These are phyloP conservation scores for Harpagoxenus sublaevis DNA, from an alignment of 2,888 invertebrate genomes.

Conservation along the genomic window DNA sequence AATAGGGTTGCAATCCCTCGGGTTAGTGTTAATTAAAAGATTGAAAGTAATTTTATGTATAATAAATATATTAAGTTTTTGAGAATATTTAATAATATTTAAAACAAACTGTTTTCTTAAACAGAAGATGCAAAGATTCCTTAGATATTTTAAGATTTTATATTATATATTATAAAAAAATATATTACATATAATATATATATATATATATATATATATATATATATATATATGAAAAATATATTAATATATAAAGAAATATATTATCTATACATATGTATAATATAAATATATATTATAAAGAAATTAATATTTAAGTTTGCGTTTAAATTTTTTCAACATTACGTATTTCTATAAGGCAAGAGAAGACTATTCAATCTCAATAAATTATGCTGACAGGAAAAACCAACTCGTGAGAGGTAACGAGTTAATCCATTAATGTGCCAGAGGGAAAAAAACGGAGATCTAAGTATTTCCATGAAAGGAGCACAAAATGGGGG, in stretches of 20 bases:
- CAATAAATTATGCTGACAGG: constrained; percentile 6
- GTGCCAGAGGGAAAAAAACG: background rate
- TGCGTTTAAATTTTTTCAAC: background rate
- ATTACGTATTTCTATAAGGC: background rate
- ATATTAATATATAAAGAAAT: too few relatives aligned
- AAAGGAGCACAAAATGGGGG: background rate
- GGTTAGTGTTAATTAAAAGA: constrained; percentile 13
- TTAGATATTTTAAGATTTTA: background rate
- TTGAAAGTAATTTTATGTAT: background rate
- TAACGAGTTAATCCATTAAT: constrained; percentile 25
- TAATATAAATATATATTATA: too few relatives aligned
- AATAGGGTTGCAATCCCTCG: background rate
- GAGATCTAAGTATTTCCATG: background rate
- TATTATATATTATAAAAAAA: too few relatives aligned
- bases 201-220: too few relatives aligned
- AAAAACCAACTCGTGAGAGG: constrained; percentile 1
- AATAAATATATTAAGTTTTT: background rate
- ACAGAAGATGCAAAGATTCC: background rate
- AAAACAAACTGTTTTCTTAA: background rate
- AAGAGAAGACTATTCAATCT: background rate
- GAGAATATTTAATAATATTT: background rate
- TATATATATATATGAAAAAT: too few relatives aligned
- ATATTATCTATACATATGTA: too few relatives aligned
- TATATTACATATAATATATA: too few relatives aligned
- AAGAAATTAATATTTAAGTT: too few relatives aligned